These are phyloP conservation scores for Subacronicta megacephala DNA, from an alignment of 2,888 invertebrate genomes.

Conservation along the genomic window DNA sequence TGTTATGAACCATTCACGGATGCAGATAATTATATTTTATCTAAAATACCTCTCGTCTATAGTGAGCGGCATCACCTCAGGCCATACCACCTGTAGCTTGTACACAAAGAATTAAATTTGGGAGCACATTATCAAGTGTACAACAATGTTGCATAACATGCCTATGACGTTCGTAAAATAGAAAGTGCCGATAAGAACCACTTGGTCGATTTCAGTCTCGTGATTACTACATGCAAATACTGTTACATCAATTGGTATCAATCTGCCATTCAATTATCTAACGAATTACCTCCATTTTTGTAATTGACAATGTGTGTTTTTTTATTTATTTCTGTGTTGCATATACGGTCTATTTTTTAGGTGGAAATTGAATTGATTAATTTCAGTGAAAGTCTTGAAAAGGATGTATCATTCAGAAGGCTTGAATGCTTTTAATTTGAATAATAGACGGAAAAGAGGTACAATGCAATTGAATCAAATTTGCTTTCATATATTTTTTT, in stretches of 20 bases:
- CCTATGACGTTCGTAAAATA: conserved; percentile 64
- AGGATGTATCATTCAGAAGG: too few species aligned
- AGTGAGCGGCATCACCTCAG: conserved; percentile 3
- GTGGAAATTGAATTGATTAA: too few species aligned
- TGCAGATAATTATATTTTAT: background rate
- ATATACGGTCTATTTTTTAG: too few species aligned
- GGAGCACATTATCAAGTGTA: conserved; percentile 60
- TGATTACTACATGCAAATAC: conserved; percentile 66
- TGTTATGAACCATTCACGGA: background rate
- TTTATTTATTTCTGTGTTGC: conserved; percentile 16
- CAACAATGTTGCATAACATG: conserved; percentile 61
- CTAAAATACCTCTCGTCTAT: background rate
- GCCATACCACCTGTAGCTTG: conserved; percentile 24
- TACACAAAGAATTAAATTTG: conserved; percentile 63
- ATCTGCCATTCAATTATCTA: conserved; percentile 56
- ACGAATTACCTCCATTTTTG: conserved; percentile 40
- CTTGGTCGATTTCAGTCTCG: conserved; percentile 69
- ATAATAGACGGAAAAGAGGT: too few species aligned
- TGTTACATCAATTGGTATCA: conserved; percentile 63
- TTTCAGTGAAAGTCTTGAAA: too few species aligned
- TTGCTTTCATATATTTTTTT: too few species aligned
- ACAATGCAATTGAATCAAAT: too few species aligned
- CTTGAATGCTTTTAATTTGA: too few species aligned
- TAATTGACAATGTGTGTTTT: conserved; percentile 39
- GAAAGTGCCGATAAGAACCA: conserved; percentile 71